A percentile compares a stretch with the other conserved stretches of the same genome.
Conservation (phyloP, 37 sponge, comb jelly and placozoan genomes). For the Ianthella basta region DNA sequence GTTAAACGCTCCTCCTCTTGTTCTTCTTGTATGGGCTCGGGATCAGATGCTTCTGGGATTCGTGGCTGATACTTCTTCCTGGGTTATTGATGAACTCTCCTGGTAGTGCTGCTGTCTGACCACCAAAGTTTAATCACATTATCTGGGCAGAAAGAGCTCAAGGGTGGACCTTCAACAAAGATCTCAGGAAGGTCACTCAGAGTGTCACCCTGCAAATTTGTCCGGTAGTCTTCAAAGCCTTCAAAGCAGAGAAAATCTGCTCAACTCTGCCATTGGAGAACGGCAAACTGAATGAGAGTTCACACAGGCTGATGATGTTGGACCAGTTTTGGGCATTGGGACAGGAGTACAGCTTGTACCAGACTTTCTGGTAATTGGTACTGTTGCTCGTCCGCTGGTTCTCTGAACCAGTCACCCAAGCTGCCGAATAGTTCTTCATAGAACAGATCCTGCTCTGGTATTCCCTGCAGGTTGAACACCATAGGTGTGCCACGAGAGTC, state of each 20-base stretch:
- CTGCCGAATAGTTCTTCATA: constrained; percentile 47
- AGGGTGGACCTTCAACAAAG: constrained; percentile 61
- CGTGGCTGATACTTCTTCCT: constrained; percentile 50
- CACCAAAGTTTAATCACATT: constrained; percentile 57
- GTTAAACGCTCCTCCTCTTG: neutral
- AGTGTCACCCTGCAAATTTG: constrained; percentile 31
- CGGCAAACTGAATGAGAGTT: constrained; percentile 51
- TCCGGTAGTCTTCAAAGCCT: constrained; percentile 51
- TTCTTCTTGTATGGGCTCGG: neutral
- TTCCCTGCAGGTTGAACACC: constrained; percentile 46
- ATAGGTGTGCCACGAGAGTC: constrained; percentile 27
- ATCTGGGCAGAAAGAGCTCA: constrained; percentile 34
- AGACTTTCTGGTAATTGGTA: neutral
- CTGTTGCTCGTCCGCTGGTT: constrained; percentile 58
- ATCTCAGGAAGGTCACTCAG: constrained; percentile 66
- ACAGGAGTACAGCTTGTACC: constrained; percentile 20
- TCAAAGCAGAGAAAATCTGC: constrained; percentile 52
- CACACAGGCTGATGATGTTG: constrained; percentile 21
- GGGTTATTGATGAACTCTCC: constrained; percentile 50
- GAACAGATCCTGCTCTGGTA: constrained; percentile 25
- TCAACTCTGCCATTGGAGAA: constrained; percentile 58
- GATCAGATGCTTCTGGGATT: neutral
- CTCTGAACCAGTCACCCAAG: constrained; percentile 41
- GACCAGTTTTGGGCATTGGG: neutral
- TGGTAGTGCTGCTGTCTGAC: constrained; percentile 41